These are phyloP conservation scores for Apis dorsata DNA, from an alignment of 1,140 invertebrate genomes.

Conservation along the genomic window DNA sequence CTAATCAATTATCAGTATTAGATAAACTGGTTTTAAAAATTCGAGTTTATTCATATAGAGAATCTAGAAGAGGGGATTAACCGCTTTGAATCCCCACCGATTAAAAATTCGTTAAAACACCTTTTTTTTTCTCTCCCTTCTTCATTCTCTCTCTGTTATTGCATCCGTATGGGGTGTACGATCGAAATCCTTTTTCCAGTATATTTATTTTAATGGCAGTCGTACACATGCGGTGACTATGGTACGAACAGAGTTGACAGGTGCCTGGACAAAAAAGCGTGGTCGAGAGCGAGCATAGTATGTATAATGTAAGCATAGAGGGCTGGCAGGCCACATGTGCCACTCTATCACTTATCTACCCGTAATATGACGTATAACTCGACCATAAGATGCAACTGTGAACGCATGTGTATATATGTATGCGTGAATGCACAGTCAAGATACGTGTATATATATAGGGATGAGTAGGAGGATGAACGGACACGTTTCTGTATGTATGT, in stretches of 20 bases:
- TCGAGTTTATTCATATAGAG: neutral
- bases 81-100: conserved; percentile 12
- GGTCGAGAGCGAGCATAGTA: conserved; percentile 59
- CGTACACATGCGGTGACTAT: conserved; percentile 70
- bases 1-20: too few relatives aligned
- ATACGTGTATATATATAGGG: conserved; percentile 4
- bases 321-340: conserved; percentile 78
- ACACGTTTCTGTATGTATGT: neutral
- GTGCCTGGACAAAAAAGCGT: conserved; percentile 74
- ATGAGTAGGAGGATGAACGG: conserved; percentile 25
- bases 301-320: conserved; percentile 75
- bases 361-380: conserved; percentile 66
- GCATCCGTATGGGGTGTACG: conserved; percentile 71
- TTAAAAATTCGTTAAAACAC: conserved; percentile 41
- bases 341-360: conserved; percentile 76
- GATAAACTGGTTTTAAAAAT: neutral
- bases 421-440: conserved; percentile 24
- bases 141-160: conserved; percentile 60
- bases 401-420: neutral
- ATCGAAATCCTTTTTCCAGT: conserved; percentile 68
- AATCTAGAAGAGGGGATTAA: neutral
- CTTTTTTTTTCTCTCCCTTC: conserved; percentile 18
- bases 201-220: conserved; percentile 74
- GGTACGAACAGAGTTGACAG: conserved; percentile 75
- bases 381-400: conserved; percentile 58